Percentiles rank a stretch among this genome's conserved stretches.
Conservation (phyloP, 2,888 invertebrate genomes). For the Lymantria monacha region DNA sequence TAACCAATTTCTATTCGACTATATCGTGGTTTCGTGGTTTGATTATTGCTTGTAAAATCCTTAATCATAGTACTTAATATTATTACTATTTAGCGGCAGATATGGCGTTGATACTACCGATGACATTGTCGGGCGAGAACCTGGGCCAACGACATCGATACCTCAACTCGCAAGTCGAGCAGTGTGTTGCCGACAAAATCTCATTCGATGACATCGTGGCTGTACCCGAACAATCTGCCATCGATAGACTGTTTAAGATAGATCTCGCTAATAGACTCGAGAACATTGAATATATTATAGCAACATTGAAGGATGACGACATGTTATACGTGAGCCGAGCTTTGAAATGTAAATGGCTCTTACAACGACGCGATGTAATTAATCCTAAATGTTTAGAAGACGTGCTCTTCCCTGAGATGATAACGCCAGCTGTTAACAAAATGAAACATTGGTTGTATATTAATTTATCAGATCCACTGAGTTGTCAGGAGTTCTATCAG, state of each 20-base stretch:
- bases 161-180: conserved; percentile 44
- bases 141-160: conserved; percentile 49
- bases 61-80: no score
- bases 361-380: conserved; percentile 45
- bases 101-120: conserved; percentile 40
- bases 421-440: conserved; percentile 42
- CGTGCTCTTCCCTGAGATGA: conserved; percentile 55
- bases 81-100: background rate
- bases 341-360: conserved; percentile 54
- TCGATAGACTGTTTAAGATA: conserved; percentile 61
- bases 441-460: conserved; percentile 53
- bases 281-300: conserved; percentile 49
- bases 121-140: conserved; percentile 44
- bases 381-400: conserved; percentile 55
- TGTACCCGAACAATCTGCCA: conserved; percentile 38
- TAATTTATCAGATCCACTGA: conserved; percentile 31
- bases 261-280: conserved; percentile 52
- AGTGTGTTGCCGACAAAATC: conserved; percentile 15
- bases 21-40: no score
- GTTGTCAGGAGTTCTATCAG: conserved; percentile 52
- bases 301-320: conserved; percentile 53
- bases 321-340: conserved; percentile 62
- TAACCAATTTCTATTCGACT: no score
- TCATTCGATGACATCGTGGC: conserved; percentile 21
- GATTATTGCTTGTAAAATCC: no score